phyloP scores from a whole-genome alignment of 2,797 vertebrate species.

The Okamejei kenojei region DNA sequence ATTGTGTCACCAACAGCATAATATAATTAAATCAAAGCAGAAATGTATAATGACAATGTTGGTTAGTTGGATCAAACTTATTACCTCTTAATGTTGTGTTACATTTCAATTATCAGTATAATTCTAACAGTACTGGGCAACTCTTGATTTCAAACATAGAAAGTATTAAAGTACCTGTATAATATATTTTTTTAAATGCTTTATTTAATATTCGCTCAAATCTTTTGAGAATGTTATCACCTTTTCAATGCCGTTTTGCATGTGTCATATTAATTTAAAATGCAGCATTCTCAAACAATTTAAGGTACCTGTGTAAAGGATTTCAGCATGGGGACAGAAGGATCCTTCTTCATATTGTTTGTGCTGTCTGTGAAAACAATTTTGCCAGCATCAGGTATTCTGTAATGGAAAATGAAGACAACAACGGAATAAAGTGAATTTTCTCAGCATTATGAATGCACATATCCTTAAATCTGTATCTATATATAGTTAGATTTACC shows the following conservation, averaged over 20 bases:
- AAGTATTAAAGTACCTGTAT: neutral
- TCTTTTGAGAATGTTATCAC: neutral
- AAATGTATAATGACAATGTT: neutral
- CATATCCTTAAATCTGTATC: neutral
- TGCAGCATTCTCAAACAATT: neutral
- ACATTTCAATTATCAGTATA: neutral
- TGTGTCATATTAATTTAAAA: neutral
- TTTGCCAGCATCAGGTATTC: constrained; percentile 60
- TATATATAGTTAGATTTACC: no score
- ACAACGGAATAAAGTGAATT: constrained; percentile 35
- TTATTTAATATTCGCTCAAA: neutral
- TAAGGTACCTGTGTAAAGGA: constrained; percentile 68
- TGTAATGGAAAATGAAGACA: constrained; percentile 47
- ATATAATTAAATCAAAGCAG: neutral
- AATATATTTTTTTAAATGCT: neutral
- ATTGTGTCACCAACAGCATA: neutral
- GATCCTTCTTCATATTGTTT: constrained; percentile 57
- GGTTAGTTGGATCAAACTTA: neutral
- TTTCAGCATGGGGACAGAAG: constrained; percentile 57
- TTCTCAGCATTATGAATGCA: neutral
- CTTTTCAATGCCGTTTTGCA: neutral
- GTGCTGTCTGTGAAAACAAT: constrained; percentile 63
- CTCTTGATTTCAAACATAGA: neutral
- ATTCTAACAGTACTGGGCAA: neutral
- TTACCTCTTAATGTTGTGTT: neutral